Base-by-base conservation (phyloP, 2,113 vertebrate genomes). In the Xiphorhynchus elegans region DNA sequence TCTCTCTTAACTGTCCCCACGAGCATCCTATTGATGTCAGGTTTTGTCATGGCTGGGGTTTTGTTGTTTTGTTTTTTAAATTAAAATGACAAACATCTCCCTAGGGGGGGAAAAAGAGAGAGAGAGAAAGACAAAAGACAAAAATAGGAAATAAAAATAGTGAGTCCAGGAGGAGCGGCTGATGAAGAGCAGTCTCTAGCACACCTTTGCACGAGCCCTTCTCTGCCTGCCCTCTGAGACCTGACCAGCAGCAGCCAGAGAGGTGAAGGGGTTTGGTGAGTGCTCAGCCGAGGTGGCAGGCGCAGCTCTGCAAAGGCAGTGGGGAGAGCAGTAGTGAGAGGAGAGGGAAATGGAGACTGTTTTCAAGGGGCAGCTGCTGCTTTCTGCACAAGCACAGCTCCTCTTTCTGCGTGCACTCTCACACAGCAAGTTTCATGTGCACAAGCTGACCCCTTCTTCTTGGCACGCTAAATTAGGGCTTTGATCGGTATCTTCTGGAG, bases 1-100 rank as follows among this genome's bases (percentile, higher is more conserved):
- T 94, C 73, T 93, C 89, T 89, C 89, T 87, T 91, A 87, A 93
- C 82, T 87, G 47, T 89, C 75, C 94, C 85, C 88, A 77, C 0
- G 17, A 93, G 93, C 62, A 79, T 73, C 70, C 62, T 93, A 39
- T 59, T 84, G 85, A 82, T 91, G 63, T 11, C 28, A 64, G 78
- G 33, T 91, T 81, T 93, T 86, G 72, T 70, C 83, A 80, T 37
- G 42, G 76, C 17, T 67, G 25, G 40, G 26, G 21, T 91, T 73
- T 87, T 93, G 25, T 58, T 95, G 40, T 47, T 69, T 28, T 63
- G 56, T 69, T 12, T 46, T 77, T 49, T 26, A 64, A 94, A 90
- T 77, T 73, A 67, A 92, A 88, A 84, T 44, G 26, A 74, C 64
- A 90, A 87, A 89, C 40, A 64, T 29, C 55, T 90, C 42, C 75